These are phyloP conservation scores for Gisinianus flammeolus DNA, from an alignment of 2,888 invertebrate genomes.

Conservation along the genomic window DNA sequence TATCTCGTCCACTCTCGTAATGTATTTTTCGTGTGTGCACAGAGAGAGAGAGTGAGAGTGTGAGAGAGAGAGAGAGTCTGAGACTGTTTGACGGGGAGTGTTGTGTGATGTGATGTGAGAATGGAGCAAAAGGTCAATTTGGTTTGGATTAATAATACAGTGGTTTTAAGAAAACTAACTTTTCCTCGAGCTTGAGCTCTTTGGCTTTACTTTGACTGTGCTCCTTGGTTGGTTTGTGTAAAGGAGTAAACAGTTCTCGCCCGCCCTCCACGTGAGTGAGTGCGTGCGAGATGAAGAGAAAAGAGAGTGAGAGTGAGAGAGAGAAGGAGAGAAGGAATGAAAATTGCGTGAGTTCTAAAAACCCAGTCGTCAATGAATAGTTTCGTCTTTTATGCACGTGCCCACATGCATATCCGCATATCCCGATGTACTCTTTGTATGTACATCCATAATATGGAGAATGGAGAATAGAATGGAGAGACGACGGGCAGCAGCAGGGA, in stretches of 20 bases:
- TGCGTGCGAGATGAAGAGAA: background rate
- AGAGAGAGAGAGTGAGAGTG: no score
- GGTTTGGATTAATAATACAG: conserved; percentile 9
- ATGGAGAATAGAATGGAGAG: background rate
- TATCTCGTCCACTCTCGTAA: no score
- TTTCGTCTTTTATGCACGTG: no score
- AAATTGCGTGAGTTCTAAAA: conserved; percentile 8
- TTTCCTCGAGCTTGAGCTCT: no score
- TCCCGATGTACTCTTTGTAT: no score
- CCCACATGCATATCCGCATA: no score
- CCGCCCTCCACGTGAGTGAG: background rate
- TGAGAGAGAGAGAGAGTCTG: no score
- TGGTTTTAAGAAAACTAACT: no score
- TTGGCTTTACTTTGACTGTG: no score
- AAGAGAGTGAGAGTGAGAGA: background rate
- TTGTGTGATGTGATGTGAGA: background rate
- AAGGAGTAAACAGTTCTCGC: background rate
- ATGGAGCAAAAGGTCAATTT: background rate
- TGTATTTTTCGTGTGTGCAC: no score
- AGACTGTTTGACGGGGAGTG: no score
- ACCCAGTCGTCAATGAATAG: background rate
- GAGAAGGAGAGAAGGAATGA: background rate
- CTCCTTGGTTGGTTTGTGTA: background rate
- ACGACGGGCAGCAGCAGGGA: background rate
- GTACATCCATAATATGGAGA: background rate